Base-by-base conservation (phyloP, 2,113 vertebrate genomes). In the Phoenicopterus ruber region DNA sequence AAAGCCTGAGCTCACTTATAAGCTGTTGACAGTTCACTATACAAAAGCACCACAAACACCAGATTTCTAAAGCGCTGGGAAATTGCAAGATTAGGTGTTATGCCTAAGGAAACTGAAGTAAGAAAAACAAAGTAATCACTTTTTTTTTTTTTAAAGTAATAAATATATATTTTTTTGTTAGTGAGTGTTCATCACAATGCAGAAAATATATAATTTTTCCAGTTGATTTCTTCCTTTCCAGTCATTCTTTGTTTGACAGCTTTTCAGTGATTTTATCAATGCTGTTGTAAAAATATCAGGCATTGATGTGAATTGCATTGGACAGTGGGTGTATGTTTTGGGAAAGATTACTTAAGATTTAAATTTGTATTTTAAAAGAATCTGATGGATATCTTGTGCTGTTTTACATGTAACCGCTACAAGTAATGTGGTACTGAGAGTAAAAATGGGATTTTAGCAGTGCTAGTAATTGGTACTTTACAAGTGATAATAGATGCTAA, bases 61-160 rank as follows among this genome's bases (percentile, higher is more conserved):
- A 91, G 62, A 74, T 89, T 86, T 89, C 84, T 92, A 63, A 97
- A 73, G 31, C 42, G 34, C 10, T 0, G 2, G 28, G 81, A 79
- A 97, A 95, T 90, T 91, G 36, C 77, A 96, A 91, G 82, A 88
- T 96, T 92, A 93, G 86, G 93, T 88, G 32, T 94, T 94, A 65
- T 81, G 76, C 80, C 87, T 95, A 91, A 95, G 91, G 85, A 97
- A 96, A 89, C 8, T 46, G 72, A 96, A 96, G 61, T 40, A 93
- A 97, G 90, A 44, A 93, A 97, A 97, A 91, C 57, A 97, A 96
- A 97, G 73, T 94, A 93, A 94, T 92, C 31, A 67, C 55, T 62
- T 57, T 2, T 0, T 26, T 58, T 92, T 92, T 82, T 73, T 90
- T 93, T 72, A 67, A 96, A 94, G 42, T 89, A 97, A 96, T 91